Evolutionary conservation across 2,888 invertebrate species (phyloP), one percentile per base, ranked within the genome.

Genomic region (Hesperia comma): DNA sequence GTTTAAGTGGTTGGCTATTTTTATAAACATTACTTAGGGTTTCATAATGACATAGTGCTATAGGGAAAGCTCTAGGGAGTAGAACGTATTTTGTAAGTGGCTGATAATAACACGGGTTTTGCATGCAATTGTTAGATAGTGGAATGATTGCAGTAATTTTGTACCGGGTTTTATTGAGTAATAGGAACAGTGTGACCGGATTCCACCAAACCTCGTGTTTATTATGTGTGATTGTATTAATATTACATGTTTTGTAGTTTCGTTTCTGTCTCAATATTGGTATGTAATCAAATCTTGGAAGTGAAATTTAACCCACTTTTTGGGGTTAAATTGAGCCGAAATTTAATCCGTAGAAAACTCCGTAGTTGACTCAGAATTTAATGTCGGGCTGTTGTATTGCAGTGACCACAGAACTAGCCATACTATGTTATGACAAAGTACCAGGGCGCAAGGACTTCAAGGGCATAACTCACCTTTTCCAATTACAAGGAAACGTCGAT

Each of bases 401-500:
- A 26, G 26, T 26, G 26, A 26, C 26, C 26, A 26, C 26, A 26
- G 26, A 26, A 26, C 26, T 6, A 33, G 32, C 6, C 33, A 8
- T 6, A 37, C 12, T 19, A 12, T 10, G 2, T 12, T 51, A 26
- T 14, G 21, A 51, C 21, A 51, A 51, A 51, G 12, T 26, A 51
- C 14, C 26, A 51, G 21, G 51, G 14, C 26, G 51, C 19, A 49
- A 51, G 26, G 12, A 10, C 51, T 51, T 51, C 32, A 41, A 60
- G 41, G 57, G 12, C 58, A 66, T 66, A 84, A 81, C 78, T 74
- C 74, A 75, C 76, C 75, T 74, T 83, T 82, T 85, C 85, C 87
- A 87, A 87, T 87, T 85, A 86, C 83, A 74, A 70, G 70, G 80
- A 17, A 85, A 84, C 83, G 84, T 88, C 83, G 82, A 87, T 88